Conservation (phyloP, 2,797 vertebrate genomes). For the Lagodon rhomboides region DNA sequence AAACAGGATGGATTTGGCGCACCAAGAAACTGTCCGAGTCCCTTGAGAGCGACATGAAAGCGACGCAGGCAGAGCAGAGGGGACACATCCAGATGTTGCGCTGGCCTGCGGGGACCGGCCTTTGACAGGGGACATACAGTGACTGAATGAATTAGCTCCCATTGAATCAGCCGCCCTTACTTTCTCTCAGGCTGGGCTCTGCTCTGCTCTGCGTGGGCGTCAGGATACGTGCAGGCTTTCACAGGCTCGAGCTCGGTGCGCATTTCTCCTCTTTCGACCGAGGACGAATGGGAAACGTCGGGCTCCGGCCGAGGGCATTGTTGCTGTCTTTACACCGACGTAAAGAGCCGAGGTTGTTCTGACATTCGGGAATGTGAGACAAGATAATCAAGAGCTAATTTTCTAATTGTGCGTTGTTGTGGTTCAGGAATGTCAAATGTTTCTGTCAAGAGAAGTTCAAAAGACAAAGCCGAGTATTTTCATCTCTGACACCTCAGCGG, state of each 20-base stretch:
- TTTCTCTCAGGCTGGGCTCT: slow-evolving; percentile 56
- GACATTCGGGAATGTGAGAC: background rate
- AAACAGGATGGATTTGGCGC: slow-evolving; percentile 33
- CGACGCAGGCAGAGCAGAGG: slow-evolving; percentile 39
- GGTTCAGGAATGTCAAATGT: slow-evolving; percentile 6
- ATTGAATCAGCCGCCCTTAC: slow-evolving; percentile 53
- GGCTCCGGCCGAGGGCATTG: background rate
- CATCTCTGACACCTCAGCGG: slow-evolving; percentile 29
- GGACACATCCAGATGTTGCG: slow-evolving; percentile 73
- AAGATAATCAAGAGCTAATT: background rate
- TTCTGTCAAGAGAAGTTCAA: background rate
- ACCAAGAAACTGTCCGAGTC: slow-evolving; percentile 33
- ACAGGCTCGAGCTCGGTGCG: slow-evolving; percentile 30
- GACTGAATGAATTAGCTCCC: slow-evolving; percentile 75
- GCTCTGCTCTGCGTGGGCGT: slow-evolving; percentile 48
- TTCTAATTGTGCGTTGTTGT: slow-evolving; percentile 29
- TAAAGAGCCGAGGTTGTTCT: slow-evolving; percentile 13
- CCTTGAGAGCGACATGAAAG: slow-evolving; percentile 58
- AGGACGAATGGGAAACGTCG: slow-evolving; percentile 30
- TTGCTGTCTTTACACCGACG: background rate
- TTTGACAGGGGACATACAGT: slow-evolving; percentile 62
- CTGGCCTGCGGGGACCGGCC: slow-evolving; percentile 61
- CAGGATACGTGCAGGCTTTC: slow-evolving; percentile 46
- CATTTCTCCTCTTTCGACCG: background rate
- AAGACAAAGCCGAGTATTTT: slow-evolving; percentile 11